phyloP scores from a whole-genome alignment of 2,797 vertebrate genomes.

The Erethizon dorsatum region DNA sequence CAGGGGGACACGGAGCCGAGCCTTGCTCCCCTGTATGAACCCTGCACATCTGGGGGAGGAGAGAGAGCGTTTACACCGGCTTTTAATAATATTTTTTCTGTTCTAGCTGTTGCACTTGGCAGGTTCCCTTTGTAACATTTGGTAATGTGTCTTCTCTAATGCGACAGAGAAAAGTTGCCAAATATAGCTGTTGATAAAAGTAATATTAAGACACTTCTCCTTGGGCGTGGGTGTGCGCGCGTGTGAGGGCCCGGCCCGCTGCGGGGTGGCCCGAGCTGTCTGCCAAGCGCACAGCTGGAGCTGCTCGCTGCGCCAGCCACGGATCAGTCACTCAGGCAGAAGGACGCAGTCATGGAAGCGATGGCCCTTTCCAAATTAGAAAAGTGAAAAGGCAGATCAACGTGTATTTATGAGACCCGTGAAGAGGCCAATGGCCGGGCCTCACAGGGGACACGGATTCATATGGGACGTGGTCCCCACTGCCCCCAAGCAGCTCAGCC shows the following conservation, averaged over 20 bases:
- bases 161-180: constrained; percentile 79
- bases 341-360: not conserved
- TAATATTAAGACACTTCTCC: constrained; percentile 42
- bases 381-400: constrained; percentile 52
- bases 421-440: not conserved
- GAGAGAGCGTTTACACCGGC: constrained; percentile 39
- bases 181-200: constrained; percentile 72
- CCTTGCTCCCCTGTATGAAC: not conserved
- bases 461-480: not conserved
- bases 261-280: not conserved
- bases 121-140: constrained; percentile 70
- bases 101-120: constrained; percentile 72
- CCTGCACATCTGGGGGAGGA: not conserved
- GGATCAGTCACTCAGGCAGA: not conserved
- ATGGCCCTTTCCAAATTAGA: not conserved
- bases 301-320: not conserved
- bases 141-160: constrained; percentile 71
- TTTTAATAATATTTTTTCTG: constrained; percentile 68
- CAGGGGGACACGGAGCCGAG: not conserved
- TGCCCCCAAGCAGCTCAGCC: constrained; percentile 3
- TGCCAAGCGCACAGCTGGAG: not conserved
- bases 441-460: not conserved
- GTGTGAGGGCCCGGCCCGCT: fast-evolving
- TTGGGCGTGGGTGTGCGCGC: not conserved
- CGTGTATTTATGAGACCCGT: not conserved